Base-by-base conservation (phyloP, 2,888 invertebrate species). In the Spisula solida region DNA sequence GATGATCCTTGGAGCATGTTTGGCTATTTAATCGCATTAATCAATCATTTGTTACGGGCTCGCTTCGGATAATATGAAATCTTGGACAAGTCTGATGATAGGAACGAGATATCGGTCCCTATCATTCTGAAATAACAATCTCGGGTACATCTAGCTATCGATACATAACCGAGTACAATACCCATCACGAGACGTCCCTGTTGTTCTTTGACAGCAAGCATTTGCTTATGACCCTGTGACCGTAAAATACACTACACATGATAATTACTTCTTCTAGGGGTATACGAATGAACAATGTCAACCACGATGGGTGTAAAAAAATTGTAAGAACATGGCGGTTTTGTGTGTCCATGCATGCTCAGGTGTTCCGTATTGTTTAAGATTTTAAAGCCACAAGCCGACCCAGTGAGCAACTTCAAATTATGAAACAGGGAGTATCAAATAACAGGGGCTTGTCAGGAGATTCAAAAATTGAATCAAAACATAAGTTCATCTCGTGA, bases 161-260 rank as follows among this genome's bases (percentile, higher is more conserved):
- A 81, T 83, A 88, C 66, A 70, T 34, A 41, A 31, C n/a, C 31
- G 80, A 16, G 16, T 55, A 88, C 88, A 88, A 84, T 75, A 81
- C 48, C 56, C 51, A 70, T 60, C 88, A 34, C 55, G 31, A 84
- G 55, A 48, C 55, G 80, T 84, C 81, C 70, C 80, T 14, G 70
- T 81, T 75, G 12, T 12, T 34, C 34, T 84, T 88, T 88, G 81
- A 88, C 55, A 48, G 70, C 34, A 80, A 81, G 84, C 88, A 88
- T 81, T 88, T 88, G 81, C 88, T 84, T 60, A 81, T 81, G 81
- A 88, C 84, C 88, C 88, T 78, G 60, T 88, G 84, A 88, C 88
- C 84, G 60, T 79, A 80, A 70, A 84, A 75, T 79, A 78, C 84
- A 81, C 70, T 84, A 88, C 81, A 80, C 80, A 55, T 20, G 70